Base-by-base conservation (phyloP, 92 coral and sea anemone genomes). In the Desmophyllum pertusum region DNA sequence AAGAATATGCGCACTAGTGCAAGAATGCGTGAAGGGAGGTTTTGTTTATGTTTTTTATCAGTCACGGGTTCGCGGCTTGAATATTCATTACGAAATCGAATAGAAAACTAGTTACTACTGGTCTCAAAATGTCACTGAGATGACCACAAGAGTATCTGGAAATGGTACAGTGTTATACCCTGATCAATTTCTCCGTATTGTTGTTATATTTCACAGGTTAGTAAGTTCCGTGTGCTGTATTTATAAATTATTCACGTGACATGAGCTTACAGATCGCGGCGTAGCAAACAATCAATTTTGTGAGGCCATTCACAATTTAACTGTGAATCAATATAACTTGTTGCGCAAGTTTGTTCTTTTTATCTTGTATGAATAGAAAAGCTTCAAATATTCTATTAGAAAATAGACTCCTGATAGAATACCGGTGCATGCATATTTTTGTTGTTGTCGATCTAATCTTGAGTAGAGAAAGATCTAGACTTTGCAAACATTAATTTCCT, bases 191-290 rank as follows among this genome's bases (percentile, higher is more conserved):
- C 43, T 73, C 87, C 33, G 72, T 78, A 53, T 77, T 93, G 52
- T 17, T 85, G 91, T 42, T 50, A 18, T 90, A 70, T 84, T 90
- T 92, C 70, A 33, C 89, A 37, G 91, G 95, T 90, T 40, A 86
- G 93, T 89, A 70, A 4, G 36, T 39, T n/a, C 19, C 4, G 14
- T 45, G 42, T 42, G 13, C 55, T 11, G 73, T 79, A 33, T 23
- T 38, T 11, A 31, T 6, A 35, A 10, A 4, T 67, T 6, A 18
- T 67, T 67, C 71, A 83, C 86, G 79, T 73, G 80, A 73, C 63
- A 31, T 72, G 35, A 73, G 1, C 10, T 9, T 36, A 11, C 8
- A 0, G n/a, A 70, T 13, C 73, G 73, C 2, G n/a, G 41, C 29
- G 19, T 33, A 15, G 1, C 33, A 59, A 59, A 59, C 65, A 59